A percentile compares a stretch with the other conserved stretches of the same genome.
Evolutionary conservation across 2,888 invertebrate genomes (phyloP).

Genomic region (Cephus pygmeus): DNA sequence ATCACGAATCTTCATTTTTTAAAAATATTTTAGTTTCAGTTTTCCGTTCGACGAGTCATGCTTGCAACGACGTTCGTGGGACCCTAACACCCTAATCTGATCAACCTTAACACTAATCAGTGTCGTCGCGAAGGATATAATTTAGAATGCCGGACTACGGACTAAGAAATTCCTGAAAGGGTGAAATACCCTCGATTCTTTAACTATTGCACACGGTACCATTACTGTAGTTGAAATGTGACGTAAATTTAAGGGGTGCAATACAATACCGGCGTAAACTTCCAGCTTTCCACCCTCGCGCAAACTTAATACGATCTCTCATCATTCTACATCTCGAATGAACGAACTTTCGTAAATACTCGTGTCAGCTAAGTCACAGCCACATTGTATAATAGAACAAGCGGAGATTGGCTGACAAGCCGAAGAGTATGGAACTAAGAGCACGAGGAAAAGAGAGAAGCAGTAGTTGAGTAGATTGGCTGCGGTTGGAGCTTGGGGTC

Average conservation of each 20-base stretch:
- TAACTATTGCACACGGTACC: not conserved
- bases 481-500: constrained; percentile 16
- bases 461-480: constrained; percentile 31
- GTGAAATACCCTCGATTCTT: too few relatives aligned
- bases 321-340: not conserved
- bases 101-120: too few relatives aligned
- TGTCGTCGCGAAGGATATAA: too few relatives aligned
- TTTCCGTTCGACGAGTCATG: too few relatives aligned
- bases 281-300: not conserved
- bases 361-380: not conserved
- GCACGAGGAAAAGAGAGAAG: constrained; percentile 15
- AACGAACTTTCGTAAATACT: not conserved
- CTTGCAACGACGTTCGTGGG: too few relatives aligned
- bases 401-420: not conserved
- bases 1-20: too few relatives aligned
- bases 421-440: not conserved
- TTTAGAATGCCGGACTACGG: too few relatives aligned
- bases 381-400: not conserved
- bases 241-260: not conserved
- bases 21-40: too few relatives aligned
- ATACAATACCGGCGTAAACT: not conserved
- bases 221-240: not conserved
- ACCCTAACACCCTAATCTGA: too few relatives aligned
- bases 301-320: not conserved
- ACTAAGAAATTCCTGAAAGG: not conserved